Evolutionary conservation across 2,888 invertebrate species (phyloP).

Genomic region (Caenorhabditis panamensis): DNA sequence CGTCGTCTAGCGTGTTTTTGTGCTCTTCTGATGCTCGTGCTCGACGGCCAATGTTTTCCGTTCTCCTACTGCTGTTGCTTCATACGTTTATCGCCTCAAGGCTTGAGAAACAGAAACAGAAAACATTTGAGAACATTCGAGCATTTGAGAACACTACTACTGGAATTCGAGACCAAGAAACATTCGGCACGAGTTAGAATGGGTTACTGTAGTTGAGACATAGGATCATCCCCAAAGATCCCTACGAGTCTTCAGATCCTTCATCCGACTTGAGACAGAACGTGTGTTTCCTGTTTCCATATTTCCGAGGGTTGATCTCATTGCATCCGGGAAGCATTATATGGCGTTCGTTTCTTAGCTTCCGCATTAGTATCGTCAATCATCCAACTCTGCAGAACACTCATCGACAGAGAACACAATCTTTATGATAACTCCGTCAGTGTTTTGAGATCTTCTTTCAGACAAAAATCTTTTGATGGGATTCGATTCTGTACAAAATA

Average conservation of each 20-base stretch:
- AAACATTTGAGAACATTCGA: slow-evolving; percentile 32
- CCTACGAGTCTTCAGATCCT: not conserved
- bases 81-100: slow-evolving; percentile 27
- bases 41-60: slow-evolving; percentile 40
- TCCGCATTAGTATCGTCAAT: slow-evolving; percentile 23
- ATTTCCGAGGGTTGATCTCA: slow-evolving; percentile 12
- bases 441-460: slow-evolving; percentile 4
- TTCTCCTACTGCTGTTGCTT: slow-evolving; percentile 34
- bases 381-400: not conserved
- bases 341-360: slow-evolving; percentile 19
- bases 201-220: not conserved
- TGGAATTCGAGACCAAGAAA: not conserved
- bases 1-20: slow-evolving; percentile 36
- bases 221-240: not conserved
- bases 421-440: slow-evolving; percentile 33
- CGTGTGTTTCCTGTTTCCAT: not conserved
- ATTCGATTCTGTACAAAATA: slow-evolving; percentile 50
- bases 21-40: slow-evolving; percentile 50
- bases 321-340: not conserved
- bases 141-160: not conserved
- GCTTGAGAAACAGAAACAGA: slow-evolving; percentile 10
- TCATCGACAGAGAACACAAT: slow-evolving; percentile 2
- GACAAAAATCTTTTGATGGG: slow-evolving; percentile 37
- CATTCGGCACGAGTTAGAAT: not conserved
- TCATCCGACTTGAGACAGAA: not conserved